Evolutionary conservation across 2,797 vertebrate genomes (phyloP), one percentile per base, ranked within the genome.

Genomic region (Meriones psammophilus): DNA sequence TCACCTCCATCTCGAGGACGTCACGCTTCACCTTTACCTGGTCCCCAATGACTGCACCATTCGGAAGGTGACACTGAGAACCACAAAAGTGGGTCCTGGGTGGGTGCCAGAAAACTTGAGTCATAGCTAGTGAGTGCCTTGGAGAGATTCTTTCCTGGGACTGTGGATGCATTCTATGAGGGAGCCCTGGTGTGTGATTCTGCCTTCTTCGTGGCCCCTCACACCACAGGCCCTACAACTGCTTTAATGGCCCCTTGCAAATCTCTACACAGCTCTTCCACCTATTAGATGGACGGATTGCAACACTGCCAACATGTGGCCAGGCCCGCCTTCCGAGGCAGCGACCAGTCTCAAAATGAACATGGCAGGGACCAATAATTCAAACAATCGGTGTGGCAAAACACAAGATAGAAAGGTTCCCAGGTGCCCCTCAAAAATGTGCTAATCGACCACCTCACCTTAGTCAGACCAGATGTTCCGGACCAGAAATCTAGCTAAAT

Each of bases 21-120:
- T 90, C 18, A 68, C 13, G 5, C 80, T 96, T 28, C 92, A 95
- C 56, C 96, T 96, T 50, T 97, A 97, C 89, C 84, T 97, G 83
- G 33, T 97, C 36, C 97, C 97, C n/a, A 95, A 78, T 1, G 97
- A 97, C 88, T 96, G 71, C 83, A 88, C 69, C 68, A 90, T 97
- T 88, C 88, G 54, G 28, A 97, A 97, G 96, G 96, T 97, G 18
- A 68, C 15, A 28, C 6, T 56, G 28, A 50, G 6, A 42, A 60
- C 42, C 80, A n/a, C 69, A 88, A 56, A 68, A 68, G 0, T 14
- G 1, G 6, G 66, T n/a, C 26, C 62, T 50, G 8, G 66, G 68
- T 69, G 26, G 89, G 62, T 78, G n/a, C 62, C 0, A 17, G n/a
- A 62, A 62, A 58, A 22, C 9, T n/a, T 8, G 20, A 77, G 7